A percentile compares a stretch with the other conserved stretches of the same genome.
phyloP scores from a whole-genome alignment of 2,797 vertebrate genomes.

The Eutrigla gurnardus region DNA sequence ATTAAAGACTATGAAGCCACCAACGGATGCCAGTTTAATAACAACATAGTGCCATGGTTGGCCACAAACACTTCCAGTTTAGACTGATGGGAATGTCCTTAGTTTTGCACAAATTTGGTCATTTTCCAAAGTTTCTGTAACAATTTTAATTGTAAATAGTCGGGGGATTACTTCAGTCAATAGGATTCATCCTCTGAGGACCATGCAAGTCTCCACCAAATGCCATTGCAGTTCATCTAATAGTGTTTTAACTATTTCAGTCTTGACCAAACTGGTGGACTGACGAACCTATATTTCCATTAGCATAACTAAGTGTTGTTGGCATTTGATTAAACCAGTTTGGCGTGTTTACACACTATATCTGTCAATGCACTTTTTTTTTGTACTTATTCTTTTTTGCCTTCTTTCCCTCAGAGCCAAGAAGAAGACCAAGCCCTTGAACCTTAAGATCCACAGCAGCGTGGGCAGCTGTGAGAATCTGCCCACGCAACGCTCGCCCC shows the following conservation, averaged over 20 bases:
- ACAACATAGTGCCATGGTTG: too few species aligned
- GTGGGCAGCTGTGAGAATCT: conserved; percentile 99
- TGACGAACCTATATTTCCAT: background rate
- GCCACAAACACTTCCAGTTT: background rate
- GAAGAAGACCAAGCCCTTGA: conserved; percentile 98
- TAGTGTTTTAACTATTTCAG: background rate
- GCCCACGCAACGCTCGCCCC: conserved; percentile 93
- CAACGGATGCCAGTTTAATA: too few species aligned
- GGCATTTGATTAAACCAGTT: background rate
- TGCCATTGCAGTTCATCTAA: background rate
- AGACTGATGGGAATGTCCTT: background rate
- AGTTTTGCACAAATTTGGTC: background rate
- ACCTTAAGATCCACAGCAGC: conserved; percentile 98
- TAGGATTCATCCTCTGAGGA: background rate
- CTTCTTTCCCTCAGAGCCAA: conserved; percentile 85
- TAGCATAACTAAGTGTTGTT: too few species aligned
- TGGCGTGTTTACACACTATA: background rate
- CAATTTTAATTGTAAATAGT: background rate
- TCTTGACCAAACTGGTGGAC: background rate
- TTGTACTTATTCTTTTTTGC: conserved; percentile 1
- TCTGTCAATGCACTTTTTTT: conserved; percentile 12
- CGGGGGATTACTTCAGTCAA: background rate
- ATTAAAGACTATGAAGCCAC: too few species aligned
- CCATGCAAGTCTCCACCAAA: background rate
- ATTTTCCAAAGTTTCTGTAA: background rate